Evolutionary conservation across 1,140 invertebrate genomes (phyloP).

Genomic region (Papilio machaon): DNA sequence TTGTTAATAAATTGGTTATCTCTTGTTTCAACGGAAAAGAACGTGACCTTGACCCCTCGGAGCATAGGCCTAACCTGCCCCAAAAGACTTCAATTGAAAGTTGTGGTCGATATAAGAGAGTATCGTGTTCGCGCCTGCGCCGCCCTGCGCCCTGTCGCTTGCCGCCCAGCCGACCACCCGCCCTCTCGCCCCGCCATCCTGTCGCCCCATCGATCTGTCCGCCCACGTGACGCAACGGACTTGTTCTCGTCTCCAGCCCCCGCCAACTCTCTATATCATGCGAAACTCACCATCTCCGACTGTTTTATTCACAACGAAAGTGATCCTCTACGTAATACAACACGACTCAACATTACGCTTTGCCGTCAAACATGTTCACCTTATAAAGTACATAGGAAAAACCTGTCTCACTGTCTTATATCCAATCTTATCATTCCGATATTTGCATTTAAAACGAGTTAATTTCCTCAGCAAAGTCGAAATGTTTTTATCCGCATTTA

Average conservation of each 20-base stretch:
- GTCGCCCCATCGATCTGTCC: conserved; percentile 70
- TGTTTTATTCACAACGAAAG: conserved; percentile 36
- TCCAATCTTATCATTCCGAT: conserved; percentile 29
- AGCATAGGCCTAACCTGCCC: conserved; percentile 80
- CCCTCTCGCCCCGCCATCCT: conserved; percentile 43
- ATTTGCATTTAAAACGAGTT: conserved; percentile 34
- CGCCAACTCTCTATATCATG: conserved; percentile 51
- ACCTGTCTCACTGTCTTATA: conserved; percentile 34
- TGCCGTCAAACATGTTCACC: conserved; percentile 35
- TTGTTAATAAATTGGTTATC: conserved; percentile 30
- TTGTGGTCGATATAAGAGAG: conserved; percentile 73
- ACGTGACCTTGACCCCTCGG: conserved; percentile 77
- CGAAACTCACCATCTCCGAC: conserved; percentile 46
- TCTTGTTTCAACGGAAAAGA: conserved; percentile 56
- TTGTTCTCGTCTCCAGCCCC: conserved; percentile 60
- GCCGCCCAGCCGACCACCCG: conserved; percentile 49
- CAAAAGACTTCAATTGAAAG: conserved; percentile 76
- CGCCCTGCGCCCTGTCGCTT: conserved; percentile 28
- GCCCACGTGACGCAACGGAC: conserved; percentile 78
- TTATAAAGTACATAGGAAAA: conserved; percentile 31
- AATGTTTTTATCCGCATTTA: conserved; percentile 1
- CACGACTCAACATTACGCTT: conserved; percentile 22
- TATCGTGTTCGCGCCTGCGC: conserved; percentile 73
- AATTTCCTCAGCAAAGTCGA: conserved; percentile 13
- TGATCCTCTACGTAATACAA: conserved; percentile 32